Evolutionary conservation across 2,113 vertebrate genomes (phyloP).

Genomic region (Prionailurus viverrinus): DNA sequence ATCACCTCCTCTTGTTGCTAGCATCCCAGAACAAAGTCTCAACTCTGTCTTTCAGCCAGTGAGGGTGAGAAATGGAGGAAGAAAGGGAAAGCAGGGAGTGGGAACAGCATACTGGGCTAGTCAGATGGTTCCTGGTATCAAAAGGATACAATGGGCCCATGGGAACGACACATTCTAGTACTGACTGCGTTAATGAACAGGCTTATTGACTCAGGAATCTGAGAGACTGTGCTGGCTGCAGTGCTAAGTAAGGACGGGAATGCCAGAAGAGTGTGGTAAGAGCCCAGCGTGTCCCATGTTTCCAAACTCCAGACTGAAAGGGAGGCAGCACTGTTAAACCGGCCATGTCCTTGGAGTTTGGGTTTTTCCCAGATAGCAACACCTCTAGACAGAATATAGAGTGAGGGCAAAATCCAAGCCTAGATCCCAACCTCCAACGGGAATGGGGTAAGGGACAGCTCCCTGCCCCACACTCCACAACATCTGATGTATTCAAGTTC

Average conservation of each 20-base stretch:
- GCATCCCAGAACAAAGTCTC: slow-evolving; percentile 26
- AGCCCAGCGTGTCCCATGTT: not conserved
- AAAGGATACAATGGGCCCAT: not conserved
- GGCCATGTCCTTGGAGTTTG: not conserved
- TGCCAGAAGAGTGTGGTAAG: not conserved
- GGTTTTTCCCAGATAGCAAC: not conserved
- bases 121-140: not conserved
- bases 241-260: not conserved
- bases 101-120: too few relatives aligned
- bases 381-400: not conserved
- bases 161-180: not conserved
- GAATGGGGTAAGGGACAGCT: not conserved
- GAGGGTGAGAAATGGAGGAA: not conserved
- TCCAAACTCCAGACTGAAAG: not conserved
- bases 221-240: not conserved
- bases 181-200: not conserved
- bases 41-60: not conserved
- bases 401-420: not conserved
- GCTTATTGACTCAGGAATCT: not conserved
- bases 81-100: slow-evolving; percentile 5
- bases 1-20: slow-evolving; percentile 12
- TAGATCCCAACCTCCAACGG: not conserved
- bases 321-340: not conserved
- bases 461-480: not conserved
- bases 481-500: not conserved